These are phyloP conservation scores for Parelbella ahira DNA, from an alignment of 2,888 invertebrate species.

Conservation along the genomic window DNA sequence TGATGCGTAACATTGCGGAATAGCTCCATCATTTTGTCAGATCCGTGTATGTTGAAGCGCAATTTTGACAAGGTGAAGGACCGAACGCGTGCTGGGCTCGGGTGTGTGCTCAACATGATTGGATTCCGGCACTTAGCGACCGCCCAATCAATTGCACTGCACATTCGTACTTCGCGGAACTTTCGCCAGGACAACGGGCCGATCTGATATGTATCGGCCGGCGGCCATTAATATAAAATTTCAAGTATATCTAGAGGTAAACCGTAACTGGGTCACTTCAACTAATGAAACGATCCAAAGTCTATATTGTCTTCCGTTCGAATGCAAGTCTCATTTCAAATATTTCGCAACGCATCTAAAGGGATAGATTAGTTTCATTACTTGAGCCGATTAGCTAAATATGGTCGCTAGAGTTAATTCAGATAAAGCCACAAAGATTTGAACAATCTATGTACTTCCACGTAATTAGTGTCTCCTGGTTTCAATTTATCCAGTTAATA, in stretches of 20 bases:
- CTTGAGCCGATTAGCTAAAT: not conserved
- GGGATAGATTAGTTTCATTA: slow-evolving; percentile 1
- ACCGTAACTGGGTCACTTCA: slow-evolving; percentile 29
- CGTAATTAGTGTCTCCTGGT: too few species aligned
- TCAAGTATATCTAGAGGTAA: slow-evolving; percentile 34
- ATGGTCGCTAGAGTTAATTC: too few species aligned
- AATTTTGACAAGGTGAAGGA: slow-evolving; percentile 53
- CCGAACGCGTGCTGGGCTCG: slow-evolving; percentile 55
- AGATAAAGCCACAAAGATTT: too few species aligned
- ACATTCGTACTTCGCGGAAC: slow-evolving; percentile 65
- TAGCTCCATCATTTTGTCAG: too few species aligned
- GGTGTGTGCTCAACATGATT: slow-evolving; percentile 58
- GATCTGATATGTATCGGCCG: slow-evolving; percentile 58
- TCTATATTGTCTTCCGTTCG: slow-evolving; percentile 5
- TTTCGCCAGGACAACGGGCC: slow-evolving; percentile 65
- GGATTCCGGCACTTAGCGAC: slow-evolving; percentile 60
- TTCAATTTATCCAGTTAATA: too few species aligned
- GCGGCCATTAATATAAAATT: slow-evolving; percentile 38
- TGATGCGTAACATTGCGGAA: too few species aligned
- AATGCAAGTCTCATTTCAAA: slow-evolving; percentile 12
- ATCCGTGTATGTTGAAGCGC: slow-evolving; percentile 24
- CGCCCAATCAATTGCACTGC: slow-evolving; percentile 69
- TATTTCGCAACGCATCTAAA: slow-evolving; percentile 1
- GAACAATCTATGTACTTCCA: too few species aligned
- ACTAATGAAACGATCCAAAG: slow-evolving; percentile 17